Base-by-base conservation (phyloP, 2,888 invertebrate species). In the Laothoe populi region DNA sequence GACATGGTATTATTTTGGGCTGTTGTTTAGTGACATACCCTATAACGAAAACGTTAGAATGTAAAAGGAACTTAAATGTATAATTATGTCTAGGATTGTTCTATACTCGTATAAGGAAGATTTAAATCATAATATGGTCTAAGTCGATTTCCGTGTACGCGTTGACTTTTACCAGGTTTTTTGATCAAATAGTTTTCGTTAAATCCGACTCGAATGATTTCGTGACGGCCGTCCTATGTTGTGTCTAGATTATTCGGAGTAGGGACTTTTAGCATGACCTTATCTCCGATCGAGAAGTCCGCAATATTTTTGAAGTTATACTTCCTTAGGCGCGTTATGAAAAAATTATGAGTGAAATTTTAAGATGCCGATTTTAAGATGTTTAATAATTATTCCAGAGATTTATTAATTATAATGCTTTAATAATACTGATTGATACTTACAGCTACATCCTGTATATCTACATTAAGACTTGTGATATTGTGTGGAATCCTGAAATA, bases 181-280 rank as follows among this genome's bases (percentile, higher is more conserved):
- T 40, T 44, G 4, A 74, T 72, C 0, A 71, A 0, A 42, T 74
- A 72, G 44, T 73, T 77, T 62, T 73, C 66, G 45, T 73, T 74
- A 38, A 75, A 75, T 1, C 77, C 77, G 40, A 71, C 61, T 13
- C 75, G 59, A 10, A 70, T 59, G 4, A 77, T 45, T 42, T 68
- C 64, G 57, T 67, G 75, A 0, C 74, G 75, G 7, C 75, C 74
- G n/a, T 77, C 73, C 75, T 75, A 77, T 69, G 78, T 77, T n/a
- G 58, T 0, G 24, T 80, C 72, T 48, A 80, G 57, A 48, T 77
- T 78, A 57, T 76, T 78, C 5, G 78, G 77, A 48, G 70, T 78
- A 8, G 74, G 73, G 7, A 73, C 66, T 10, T 63, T 59, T n/a
- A 26, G n/a, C 71, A 78, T 72, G 0, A 77, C 74, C 62, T 70